Evolutionary conservation across 2,113 vertebrate genomes (phyloP).

Genomic region (Rhynchopsitta pachyrhyncha): DNA sequence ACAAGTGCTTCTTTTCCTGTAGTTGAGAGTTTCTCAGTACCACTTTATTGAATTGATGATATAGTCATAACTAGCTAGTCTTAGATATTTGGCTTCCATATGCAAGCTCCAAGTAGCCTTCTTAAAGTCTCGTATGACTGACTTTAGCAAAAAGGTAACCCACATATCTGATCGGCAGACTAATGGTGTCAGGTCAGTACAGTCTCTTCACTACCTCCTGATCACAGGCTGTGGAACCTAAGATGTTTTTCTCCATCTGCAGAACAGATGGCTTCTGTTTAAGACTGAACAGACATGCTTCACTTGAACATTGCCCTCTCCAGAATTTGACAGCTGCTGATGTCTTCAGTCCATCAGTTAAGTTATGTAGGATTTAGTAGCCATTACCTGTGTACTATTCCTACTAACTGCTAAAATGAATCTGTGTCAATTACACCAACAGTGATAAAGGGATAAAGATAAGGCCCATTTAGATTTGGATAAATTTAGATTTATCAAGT

Average conservation of each 20-base stretch:
- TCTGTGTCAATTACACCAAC: background rate
- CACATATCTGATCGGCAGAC: background rate
- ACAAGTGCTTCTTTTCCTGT: background rate
- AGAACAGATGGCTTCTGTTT: background rate
- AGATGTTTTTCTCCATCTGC: background rate
- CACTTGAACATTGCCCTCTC: background rate
- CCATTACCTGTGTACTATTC: background rate
- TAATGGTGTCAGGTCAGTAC: background rate
- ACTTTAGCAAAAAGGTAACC: background rate
- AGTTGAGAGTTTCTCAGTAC: background rate
- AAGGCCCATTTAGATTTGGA: background rate
- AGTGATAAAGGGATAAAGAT: background rate
- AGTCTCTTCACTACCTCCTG: background rate
- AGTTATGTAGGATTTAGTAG: background rate
- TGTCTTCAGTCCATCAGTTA: background rate
- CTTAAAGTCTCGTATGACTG: background rate
- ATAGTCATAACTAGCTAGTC: background rate
- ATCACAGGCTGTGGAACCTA: background rate
- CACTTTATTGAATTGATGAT: background rate
- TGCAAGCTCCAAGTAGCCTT: background rate
- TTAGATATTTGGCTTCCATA: background rate
- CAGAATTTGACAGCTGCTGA: background rate
- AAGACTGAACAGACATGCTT: background rate
- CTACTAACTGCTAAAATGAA: background rate
- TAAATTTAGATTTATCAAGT: background rate